Conservation (phyloP, 1,140 invertebrate genomes). For the Drosophila willistoni region DNA sequence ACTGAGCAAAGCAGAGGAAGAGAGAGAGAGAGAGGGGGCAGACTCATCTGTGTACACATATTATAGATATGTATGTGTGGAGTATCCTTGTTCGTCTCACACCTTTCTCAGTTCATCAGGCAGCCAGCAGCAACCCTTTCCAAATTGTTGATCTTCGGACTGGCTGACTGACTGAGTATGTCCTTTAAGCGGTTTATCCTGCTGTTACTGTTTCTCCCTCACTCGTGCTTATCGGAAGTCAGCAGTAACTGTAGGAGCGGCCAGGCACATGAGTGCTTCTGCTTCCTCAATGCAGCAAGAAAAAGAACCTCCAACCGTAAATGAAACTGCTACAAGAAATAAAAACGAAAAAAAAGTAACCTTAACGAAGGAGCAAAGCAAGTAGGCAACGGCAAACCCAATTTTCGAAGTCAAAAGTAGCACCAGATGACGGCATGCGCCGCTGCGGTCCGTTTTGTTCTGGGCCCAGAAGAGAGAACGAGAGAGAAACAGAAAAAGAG, state of each 20-base stretch:
- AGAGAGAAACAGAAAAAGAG: constrained; percentile 25
- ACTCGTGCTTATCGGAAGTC: constrained; percentile 79
- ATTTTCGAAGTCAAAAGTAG: constrained; percentile 81
- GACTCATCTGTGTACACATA: constrained; percentile 38
- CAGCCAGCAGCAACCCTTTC: constrained; percentile 60
- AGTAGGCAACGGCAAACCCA: constrained; percentile 69
- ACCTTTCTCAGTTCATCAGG: constrained; percentile 47
- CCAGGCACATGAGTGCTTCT: constrained; percentile 39
- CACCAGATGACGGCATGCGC: constrained; percentile 82
- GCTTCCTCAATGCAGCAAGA: constrained; percentile 62
- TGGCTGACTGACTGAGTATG: constrained; percentile 24
- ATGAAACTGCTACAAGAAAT: constrained; percentile 62
- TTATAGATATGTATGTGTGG: background rate
- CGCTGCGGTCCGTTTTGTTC: constrained; percentile 62
- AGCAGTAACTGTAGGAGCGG: constrained; percentile 65
- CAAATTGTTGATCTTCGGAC: constrained; percentile 35
- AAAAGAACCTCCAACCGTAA: constrained; percentile 62
- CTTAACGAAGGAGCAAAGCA: constrained; percentile 39
- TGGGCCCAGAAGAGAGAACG: constrained; percentile 32
- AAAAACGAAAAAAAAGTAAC: constrained; percentile 29
- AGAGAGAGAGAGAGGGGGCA: constrained; percentile 15
- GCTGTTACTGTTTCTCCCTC: constrained; percentile 56
- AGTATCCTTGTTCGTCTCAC: constrained; percentile 71
- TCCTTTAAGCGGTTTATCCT: constrained; percentile 78
- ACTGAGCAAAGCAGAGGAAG: constrained; percentile 32